Evolutionary conservation across 2,888 invertebrate genomes (phyloP), one percentile per base, ranked within the genome.

Genomic region (Zootermopsis nevadensis): DNA sequence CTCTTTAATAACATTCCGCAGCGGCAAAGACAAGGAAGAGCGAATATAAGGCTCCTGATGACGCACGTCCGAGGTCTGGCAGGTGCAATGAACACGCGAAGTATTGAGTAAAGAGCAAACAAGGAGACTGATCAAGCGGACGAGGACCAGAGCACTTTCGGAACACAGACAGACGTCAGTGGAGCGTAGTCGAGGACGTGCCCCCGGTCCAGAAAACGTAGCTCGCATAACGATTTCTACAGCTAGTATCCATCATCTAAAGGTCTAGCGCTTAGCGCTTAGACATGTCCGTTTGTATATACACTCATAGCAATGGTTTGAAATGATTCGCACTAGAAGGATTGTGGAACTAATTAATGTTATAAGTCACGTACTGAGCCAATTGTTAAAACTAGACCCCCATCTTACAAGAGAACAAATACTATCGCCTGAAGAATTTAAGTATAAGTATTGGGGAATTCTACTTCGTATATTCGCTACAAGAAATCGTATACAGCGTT

Each of bases 361-460:
- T 53, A 7, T 15, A 31, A 77, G 77, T 55, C 77, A 77, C 77
- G 77, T 77, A 77, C 22, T 6, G 8, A 7, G 24, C 31, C 30
- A 31, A 77, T 77, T 77, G 77, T 77, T 77, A 77, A 77, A 60
- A 33, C 69, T 22, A 24, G 33, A 69, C 69, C 69, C 69, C 69
- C 12, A 27, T 60, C 60, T 60, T 2, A n/a, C 60, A 60, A 6
- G n/a, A 27, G 27, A 60, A 60, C 6, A 60, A 60, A 60, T 60
- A 12, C 60, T 27, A 10, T 60, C 15, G n/a, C 27, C 60, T 48
- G 19, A 48, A 19, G 48, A 60, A 60, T 6, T 27, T 60, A 27
- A 27, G n/a, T 48, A n/a, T 60, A 60, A 27, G 60, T 60, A n/a
- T 76, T 42, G 76, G 19, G 35, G 33, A 60, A 60, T n/a, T 60